phyloP scores from a whole-genome alignment of 2,113 vertebrate species.

The Siniperca knerii region DNA sequence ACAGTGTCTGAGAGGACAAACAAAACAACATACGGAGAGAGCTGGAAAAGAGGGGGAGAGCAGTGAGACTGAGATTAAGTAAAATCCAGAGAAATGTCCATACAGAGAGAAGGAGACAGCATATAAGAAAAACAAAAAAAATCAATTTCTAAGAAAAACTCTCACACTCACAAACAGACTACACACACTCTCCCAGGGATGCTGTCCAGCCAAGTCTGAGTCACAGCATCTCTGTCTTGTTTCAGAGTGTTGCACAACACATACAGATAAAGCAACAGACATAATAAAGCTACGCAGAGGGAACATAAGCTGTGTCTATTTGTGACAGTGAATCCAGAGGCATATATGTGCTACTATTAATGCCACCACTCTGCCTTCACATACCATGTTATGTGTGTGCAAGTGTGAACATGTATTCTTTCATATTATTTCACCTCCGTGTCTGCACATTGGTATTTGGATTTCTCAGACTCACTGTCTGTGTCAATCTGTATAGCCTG shows the following conservation, averaged over 20 bases:
- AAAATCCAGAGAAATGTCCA: slow-evolving; percentile 21
- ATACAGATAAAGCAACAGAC: slow-evolving; percentile 24
- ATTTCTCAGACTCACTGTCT: slow-evolving; percentile 23
- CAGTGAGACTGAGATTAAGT: slow-evolving; percentile 13
- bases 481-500: slow-evolving; percentile 17
- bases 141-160: slow-evolving; percentile 32
- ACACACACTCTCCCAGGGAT: slow-evolving; percentile 3
- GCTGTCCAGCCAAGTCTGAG: slow-evolving; percentile 39
- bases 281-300: slow-evolving; percentile 24
- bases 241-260: slow-evolving; percentile 32
- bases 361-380: slow-evolving; percentile 3
- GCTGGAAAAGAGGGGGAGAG: neutral
- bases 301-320: slow-evolving; percentile 12
- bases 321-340: slow-evolving; percentile 3
- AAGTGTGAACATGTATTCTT: slow-evolving; percentile 10
- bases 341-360: slow-evolving; percentile 7
- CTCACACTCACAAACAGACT: slow-evolving; percentile 35
- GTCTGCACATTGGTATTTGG: slow-evolving; percentile 18
- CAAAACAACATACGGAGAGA: slow-evolving; percentile 20
- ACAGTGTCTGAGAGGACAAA: slow-evolving; percentile 38
- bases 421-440: slow-evolving; percentile 1
- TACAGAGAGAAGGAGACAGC: neutral
- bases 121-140: neutral
- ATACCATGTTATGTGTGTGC: neutral
- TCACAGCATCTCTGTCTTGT: slow-evolving; percentile 42